phyloP scores from a whole-genome alignment of 2,797 vertebrate species.

The Liasis olivaceus region DNA sequence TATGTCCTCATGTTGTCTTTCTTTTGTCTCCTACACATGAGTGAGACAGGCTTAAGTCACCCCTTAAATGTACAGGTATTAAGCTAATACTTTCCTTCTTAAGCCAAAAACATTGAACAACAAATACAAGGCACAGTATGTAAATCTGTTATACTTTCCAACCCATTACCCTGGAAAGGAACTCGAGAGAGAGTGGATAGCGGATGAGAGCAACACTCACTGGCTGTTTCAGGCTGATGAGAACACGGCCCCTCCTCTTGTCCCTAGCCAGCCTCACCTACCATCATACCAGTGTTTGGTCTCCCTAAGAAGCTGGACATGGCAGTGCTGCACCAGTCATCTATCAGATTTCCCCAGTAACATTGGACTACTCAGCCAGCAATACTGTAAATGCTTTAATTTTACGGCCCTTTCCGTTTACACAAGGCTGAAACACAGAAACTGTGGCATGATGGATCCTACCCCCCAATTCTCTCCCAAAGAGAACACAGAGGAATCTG shows the following conservation, averaged over 20 bases:
- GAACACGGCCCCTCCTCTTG: not conserved
- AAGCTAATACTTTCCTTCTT: not conserved
- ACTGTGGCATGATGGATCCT: not conserved
- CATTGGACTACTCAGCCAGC: no score
- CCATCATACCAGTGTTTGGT: not conserved
- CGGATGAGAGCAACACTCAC: not conserved
- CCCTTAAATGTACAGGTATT: not conserved
- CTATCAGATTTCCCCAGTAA: not conserved
- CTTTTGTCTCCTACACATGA: not conserved
- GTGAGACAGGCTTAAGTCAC: not conserved
- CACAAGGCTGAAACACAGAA: not conserved
- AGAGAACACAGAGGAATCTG: not conserved
- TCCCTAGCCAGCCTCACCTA: not conserved
- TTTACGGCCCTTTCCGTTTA: not conserved
- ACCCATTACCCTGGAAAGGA: not conserved
- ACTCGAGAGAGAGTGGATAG: not conserved
- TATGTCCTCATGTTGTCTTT: not conserved
- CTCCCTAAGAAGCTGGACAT: not conserved
- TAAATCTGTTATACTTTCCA: not conserved
- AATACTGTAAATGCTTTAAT: not conserved
- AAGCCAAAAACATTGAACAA: not conserved
- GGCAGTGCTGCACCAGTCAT: not conserved
- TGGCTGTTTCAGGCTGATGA: not conserved
- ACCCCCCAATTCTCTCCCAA: not conserved
- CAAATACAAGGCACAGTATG: not conserved